Evolutionary conservation across 2,888 invertebrate genomes (phyloP).

Genomic region (Idaea straminata): DNA sequence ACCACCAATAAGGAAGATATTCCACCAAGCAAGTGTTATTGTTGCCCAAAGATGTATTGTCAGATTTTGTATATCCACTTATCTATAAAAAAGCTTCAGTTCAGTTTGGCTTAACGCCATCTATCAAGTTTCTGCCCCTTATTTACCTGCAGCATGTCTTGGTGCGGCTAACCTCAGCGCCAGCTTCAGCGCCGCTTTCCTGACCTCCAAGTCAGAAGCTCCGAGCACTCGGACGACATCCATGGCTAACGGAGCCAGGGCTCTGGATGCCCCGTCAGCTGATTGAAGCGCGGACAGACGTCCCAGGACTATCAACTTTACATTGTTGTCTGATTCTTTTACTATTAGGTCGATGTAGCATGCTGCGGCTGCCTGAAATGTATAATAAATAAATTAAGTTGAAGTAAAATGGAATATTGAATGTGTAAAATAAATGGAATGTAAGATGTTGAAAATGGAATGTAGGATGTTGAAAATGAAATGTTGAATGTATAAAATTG

Average conservation of each 20-base stretch:
- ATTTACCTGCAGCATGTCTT: slow-evolving; percentile 83
- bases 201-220: slow-evolving; percentile 96
- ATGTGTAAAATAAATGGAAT: too few relatives aligned
- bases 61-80: too few relatives aligned
- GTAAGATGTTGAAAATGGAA: too few relatives aligned
- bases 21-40: too few relatives aligned
- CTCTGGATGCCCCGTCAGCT: slow-evolving; percentile 91
- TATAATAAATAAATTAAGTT: background rate
- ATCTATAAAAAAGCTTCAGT: too few relatives aligned
- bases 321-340: slow-evolving; percentile 99
- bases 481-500: too few relatives aligned
- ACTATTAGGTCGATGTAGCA: slow-evolving; percentile 99
- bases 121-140: too few relatives aligned
- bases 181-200: slow-evolving; percentile 90
- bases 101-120: too few relatives aligned
- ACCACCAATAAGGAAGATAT: too few relatives aligned
- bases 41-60: too few relatives aligned
- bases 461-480: too few relatives aligned
- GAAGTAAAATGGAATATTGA: too few relatives aligned
- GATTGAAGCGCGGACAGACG: slow-evolving; percentile 92
- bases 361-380: slow-evolving; percentile 90
- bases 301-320: slow-evolving; percentile 98
- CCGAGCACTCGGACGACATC: slow-evolving; percentile 96
- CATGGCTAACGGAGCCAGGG: slow-evolving; percentile 95
- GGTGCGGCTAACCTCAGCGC: slow-evolving; percentile 94